phyloP scores from a whole-genome alignment of 2,797 vertebrate genomes.

The Delichon dasypus region DNA sequence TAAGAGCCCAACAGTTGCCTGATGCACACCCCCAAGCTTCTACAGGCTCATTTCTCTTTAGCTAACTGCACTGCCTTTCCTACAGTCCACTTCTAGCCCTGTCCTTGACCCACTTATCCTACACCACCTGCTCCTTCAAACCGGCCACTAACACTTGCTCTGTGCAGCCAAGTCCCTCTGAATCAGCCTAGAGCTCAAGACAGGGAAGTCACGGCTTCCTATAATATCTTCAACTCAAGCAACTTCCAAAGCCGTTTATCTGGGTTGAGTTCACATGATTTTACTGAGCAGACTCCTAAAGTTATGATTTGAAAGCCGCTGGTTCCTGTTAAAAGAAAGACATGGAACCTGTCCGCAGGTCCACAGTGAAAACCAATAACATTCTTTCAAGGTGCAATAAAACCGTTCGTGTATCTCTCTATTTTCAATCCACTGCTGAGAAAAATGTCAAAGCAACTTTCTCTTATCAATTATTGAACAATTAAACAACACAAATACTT shows the following conservation, averaged over 20 bases:
- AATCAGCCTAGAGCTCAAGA: background rate
- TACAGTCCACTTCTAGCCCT: background rate
- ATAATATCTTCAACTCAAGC: background rate
- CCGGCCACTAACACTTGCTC: background rate
- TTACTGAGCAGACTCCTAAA: background rate
- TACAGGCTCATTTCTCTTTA: background rate
- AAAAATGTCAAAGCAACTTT: background rate
- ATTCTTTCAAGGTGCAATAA: background rate
- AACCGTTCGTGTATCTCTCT: background rate
- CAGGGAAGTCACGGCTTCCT: background rate
- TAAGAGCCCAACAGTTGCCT: background rate
- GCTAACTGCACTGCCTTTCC: background rate
- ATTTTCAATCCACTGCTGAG: background rate
- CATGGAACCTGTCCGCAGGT: background rate
- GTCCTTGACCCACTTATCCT: background rate
- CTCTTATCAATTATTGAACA: background rate
- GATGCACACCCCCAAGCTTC: background rate
- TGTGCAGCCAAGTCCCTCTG: background rate
- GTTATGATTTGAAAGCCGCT: background rate
- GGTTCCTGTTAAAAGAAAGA: background rate
- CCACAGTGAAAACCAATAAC: background rate
- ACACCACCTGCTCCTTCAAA: background rate
- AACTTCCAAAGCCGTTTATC: background rate
- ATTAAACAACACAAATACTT: background rate
- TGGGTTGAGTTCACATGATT: background rate